Base-by-base conservation (phyloP, 1,140 invertebrate genomes). In the Scaptomyza graminum region DNA sequence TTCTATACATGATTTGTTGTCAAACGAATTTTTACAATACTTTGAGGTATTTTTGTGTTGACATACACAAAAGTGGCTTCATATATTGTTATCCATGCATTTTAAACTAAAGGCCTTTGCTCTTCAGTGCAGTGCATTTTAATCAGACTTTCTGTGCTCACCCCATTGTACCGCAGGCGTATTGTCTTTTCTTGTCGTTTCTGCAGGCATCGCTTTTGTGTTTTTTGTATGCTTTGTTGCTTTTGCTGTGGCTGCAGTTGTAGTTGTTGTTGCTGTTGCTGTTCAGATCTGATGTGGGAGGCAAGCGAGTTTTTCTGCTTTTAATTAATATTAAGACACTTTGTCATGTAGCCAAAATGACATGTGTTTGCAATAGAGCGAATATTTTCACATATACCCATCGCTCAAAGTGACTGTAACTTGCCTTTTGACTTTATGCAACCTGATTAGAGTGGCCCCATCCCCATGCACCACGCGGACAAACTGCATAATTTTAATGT, bases 311-410 rank as follows among this genome's bases (percentile, higher is more conserved):
- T 67, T 75, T 87, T 79, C 67, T 82, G 78, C 69, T 87, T 88
- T 88, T 87, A 88, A 87, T 87, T 87, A 88, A 88, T 85, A 88
- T 87, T 76, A 84, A 84, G 76, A 84, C 57, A 79, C 72, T 73
- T 78, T 75, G 78, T 76, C 75, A 57, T 74, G 78, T 72, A 64
- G 47, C 70, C 83, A 68, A 62, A 87, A 87, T 82, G 83, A 82
- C 83, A 87, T 88, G 79, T 88, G 77, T 78, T 76, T 66, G 64
- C 54, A 44, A 66, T 77, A 57, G 52, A 31, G 46, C 44, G 13
- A 22, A 22, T 22, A 22, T 22, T 22, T 22, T 22, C 3, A 5
- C 37, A 46, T 9, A 41, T 44, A 31, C 37, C 55, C 31, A 49
- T 43, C 9, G 13, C 6, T 15, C 31, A 61, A 22, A 43, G 50